Conservation (phyloP, 2,888 invertebrate genomes). For the Caenorhabditis becei region DNA sequence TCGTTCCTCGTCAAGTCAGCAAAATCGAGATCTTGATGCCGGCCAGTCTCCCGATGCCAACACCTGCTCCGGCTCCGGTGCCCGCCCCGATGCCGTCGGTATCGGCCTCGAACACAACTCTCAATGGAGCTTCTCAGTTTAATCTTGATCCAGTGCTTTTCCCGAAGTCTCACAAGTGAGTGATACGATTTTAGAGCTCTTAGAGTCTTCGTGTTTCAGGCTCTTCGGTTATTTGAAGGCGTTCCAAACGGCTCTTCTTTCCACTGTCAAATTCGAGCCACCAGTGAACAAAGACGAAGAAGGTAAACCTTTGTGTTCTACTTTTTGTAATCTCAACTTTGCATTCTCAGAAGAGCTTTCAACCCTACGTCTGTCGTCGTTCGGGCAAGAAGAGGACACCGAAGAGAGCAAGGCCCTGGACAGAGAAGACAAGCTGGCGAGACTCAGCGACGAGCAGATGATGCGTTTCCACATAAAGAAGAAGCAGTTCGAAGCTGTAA, state of each 20-base stretch:
- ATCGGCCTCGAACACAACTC: not conserved
- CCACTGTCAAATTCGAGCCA: conserved; percentile 39
- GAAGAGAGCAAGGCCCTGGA: conserved; percentile 43
- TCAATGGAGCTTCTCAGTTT: not conserved
- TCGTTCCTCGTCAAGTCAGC: conserved; percentile 43
- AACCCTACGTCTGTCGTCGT: conserved; percentile 24
- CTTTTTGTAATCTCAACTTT: not conserved
- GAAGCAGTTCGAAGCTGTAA: conserved; percentile 66
- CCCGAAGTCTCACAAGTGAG: conserved; percentile 24
- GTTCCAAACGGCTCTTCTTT: conserved; percentile 40
- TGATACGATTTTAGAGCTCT: not conserved
- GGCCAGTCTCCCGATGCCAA: conserved; percentile 5
- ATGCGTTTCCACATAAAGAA: conserved; percentile 63
- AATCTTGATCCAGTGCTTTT: not conserved
- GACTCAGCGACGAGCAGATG: conserved; percentile 56
- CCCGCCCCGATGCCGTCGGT: conserved; percentile 2
- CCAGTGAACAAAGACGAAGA: conserved; percentile 21
- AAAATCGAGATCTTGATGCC: conserved; percentile 47
- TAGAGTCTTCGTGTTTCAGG: too few species aligned
- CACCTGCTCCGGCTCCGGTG: not conserved
- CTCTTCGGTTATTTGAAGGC: conserved; percentile 51
- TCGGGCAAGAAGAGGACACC: conserved; percentile 18
- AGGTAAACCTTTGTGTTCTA: not conserved
- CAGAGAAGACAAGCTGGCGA: conserved; percentile 56
- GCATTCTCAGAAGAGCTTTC: conserved; percentile 15